phyloP scores from a whole-genome alignment of 2,888 invertebrate genomes.

The Agonopterix heracliana region DNA sequence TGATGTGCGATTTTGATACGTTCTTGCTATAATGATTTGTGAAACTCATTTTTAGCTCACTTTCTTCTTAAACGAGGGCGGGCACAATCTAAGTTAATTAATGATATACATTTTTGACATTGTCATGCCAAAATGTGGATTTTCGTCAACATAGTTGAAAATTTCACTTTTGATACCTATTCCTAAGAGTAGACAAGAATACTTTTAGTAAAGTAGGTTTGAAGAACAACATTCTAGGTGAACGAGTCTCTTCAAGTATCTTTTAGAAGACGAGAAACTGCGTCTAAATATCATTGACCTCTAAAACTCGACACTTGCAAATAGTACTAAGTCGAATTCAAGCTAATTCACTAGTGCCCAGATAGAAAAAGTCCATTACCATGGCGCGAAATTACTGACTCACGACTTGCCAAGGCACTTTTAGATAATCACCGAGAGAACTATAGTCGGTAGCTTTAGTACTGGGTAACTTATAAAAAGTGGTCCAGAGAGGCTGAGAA shows the following conservation, averaged over 20 bases:
- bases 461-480: slow-evolving; percentile 41
- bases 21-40: slow-evolving; percentile 28
- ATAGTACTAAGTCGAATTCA: slow-evolving; percentile 1
- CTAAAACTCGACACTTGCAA: slow-evolving; percentile 23
- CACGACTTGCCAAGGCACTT: slow-evolving; percentile 25
- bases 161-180: no score
- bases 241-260: slow-evolving; percentile 29
- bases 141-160: neutral
- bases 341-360: slow-evolving; percentile 6
- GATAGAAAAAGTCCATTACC: slow-evolving; percentile 13
- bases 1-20: slow-evolving; percentile 25
- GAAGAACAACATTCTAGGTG: slow-evolving; percentile 43
- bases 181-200: no score
- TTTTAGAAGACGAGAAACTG: slow-evolving; percentile 34
- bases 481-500: slow-evolving; percentile 30
- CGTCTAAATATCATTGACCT: slow-evolving; percentile 45
- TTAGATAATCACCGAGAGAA: slow-evolving; percentile 31
- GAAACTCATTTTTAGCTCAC: slow-evolving; percentile 27
- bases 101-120: no score
- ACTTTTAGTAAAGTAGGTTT: slow-evolving; percentile 36
- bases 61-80: slow-evolving; percentile 35
- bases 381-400: slow-evolving; percentile 27
- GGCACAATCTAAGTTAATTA: neutral
- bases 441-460: slow-evolving; percentile 33
- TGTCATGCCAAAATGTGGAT: neutral